Conservation (phyloP, 2,888 invertebrate genomes). For the Allygus modestus region DNA sequence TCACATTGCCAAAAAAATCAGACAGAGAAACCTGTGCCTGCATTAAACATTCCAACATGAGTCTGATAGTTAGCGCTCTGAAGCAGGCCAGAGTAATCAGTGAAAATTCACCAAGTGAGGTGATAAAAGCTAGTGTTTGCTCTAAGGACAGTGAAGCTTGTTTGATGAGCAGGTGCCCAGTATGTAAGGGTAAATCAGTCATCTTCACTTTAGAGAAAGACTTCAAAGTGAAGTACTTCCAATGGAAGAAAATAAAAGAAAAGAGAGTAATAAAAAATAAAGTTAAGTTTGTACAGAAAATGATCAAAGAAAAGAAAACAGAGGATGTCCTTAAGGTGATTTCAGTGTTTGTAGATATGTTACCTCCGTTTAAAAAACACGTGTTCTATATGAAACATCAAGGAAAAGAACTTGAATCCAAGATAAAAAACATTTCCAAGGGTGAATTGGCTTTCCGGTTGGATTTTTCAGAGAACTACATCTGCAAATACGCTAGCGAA, state of each 20-base stretch:
- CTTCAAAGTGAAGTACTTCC: conserved; percentile 11
- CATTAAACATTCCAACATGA: conserved; percentile 14
- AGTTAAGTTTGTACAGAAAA: background rate
- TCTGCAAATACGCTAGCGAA: background rate
- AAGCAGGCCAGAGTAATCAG: background rate
- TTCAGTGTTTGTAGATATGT: background rate
- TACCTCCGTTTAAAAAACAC: background rate
- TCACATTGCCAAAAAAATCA: conserved; percentile 23
- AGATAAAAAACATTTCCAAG: background rate
- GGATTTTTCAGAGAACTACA: conserved; percentile 26
- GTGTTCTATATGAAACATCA: background rate
- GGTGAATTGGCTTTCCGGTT: background rate
- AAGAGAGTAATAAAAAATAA: conserved; percentile 11
- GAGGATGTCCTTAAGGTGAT: background rate
- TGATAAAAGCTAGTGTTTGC: conserved; percentile 7
- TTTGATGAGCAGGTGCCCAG: conserved; percentile 11
- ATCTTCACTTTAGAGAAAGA: background rate
- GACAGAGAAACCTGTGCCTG: conserved; percentile 36
- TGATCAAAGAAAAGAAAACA: background rate
- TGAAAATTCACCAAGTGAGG: conserved; percentile 16
- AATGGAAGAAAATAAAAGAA: conserved; percentile 40
- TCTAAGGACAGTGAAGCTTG: background rate
- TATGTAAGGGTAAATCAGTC: background rate
- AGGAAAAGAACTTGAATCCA: background rate
- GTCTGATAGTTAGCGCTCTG: background rate